Evolutionary conservation across 2,113 vertebrate genomes (phyloP), one percentile per base, ranked within the genome.

Genomic region (Sula dactylatra): DNA sequence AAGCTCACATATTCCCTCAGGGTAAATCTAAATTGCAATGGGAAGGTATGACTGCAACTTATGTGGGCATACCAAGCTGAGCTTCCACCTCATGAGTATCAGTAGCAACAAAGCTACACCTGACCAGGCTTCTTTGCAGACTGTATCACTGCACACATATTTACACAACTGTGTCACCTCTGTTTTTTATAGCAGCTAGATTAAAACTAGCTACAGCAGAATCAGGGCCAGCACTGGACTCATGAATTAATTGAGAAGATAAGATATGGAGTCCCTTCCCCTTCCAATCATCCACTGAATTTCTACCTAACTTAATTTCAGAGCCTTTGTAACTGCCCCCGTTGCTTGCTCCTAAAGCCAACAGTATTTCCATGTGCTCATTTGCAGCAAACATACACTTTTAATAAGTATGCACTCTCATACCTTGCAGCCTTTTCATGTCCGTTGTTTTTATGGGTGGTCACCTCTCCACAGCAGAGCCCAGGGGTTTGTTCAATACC

Each of bases 381-480:
- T 50, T 73, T 90, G 78, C 87, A 97, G 78, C 40, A 85, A 67
- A 89, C 58, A 56, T 62, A 49, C 8, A 9, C 32, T 70, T 90
- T 55, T 88, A 88, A 66, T 90, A 86, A 92, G 18, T 38, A 73
- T 54, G 74, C 67, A 73, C 45, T 70, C 62, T 86, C 66, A 89
- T 86, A 94, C 74, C 70, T 92, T 70, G 42, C 6, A 12, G 4
- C 66, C 31, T 88, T 87, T 91, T 86, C 84, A 66, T 59, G 78
- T 82, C 93, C 73, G 32, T 82, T 82, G 70, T 82, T 95, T 95
- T 59, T 78, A 91, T 64, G 89, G 74, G 79, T 88, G 79, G 87
- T 81, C 95, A 93, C 84, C 89, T 91, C 50, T 86, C 67, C 55
- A 29, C 61, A 54, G 74, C 54, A 95, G 64, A 93, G 87, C 71